Percentiles rank a stretch among this genome's conserved stretches.
phyloP scores from a whole-genome alignment of 2,888 invertebrate genomes.

The Ophion obscuratus region DNA sequence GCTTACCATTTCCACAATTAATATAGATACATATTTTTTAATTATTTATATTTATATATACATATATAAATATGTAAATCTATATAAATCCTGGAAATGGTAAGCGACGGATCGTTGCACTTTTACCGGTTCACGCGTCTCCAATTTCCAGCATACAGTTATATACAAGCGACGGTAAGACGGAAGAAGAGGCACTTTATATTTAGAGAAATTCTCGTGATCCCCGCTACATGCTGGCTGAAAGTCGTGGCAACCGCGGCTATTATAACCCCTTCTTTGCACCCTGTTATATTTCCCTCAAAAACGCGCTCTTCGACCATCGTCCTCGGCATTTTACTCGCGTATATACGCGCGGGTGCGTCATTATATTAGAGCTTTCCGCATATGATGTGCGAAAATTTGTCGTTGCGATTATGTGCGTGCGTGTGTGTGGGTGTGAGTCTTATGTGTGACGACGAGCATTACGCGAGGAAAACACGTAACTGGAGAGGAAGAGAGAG shows the following conservation, averaged over 20 bases:
- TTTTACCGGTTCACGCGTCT: constrained; percentile 59
- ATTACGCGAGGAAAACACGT: constrained; percentile 10
- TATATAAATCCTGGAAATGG: constrained; percentile 21
- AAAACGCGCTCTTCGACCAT: constrained; percentile 2
- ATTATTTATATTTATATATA: neutral
- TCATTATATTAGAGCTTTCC: constrained; percentile 30
- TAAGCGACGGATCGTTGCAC: constrained; percentile 61
- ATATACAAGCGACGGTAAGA: constrained; percentile 24
- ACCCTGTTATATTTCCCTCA: constrained; percentile 1
- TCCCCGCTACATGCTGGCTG: constrained; percentile 47
- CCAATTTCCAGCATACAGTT: constrained; percentile 56
- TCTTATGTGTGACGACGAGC: constrained; percentile 10
- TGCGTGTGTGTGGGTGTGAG: too few species aligned
- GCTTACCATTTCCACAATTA: constrained; percentile 17
- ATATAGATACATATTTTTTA: neutral
- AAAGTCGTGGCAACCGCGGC: constrained; percentile 40
- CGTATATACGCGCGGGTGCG: neutral
- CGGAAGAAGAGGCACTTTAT: constrained; percentile 57
- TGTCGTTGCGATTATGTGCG: too few species aligned
- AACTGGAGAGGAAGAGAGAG: neutral
- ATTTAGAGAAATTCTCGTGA: constrained; percentile 62
- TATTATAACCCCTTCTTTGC: constrained; percentile 29
- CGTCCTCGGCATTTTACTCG: too few species aligned
- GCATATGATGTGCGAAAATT: neutral
- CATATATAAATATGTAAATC: neutral